Base-by-base conservation (phyloP, 2,113 vertebrate species). In the Lophius piscatorius region DNA sequence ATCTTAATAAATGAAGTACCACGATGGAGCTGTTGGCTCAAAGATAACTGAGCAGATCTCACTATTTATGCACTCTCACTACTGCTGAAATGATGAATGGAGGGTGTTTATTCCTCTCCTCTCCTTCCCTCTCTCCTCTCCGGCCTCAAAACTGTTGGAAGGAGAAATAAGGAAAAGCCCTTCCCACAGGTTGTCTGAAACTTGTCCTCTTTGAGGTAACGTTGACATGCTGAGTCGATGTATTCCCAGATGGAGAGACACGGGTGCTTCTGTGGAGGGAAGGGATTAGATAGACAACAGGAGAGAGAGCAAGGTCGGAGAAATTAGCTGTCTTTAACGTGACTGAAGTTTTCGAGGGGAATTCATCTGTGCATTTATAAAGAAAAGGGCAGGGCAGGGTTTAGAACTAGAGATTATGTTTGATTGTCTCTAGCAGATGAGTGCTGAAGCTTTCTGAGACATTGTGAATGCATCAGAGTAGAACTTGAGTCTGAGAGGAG, bases 1-100 rank as follows among this genome's bases (percentile, higher is more conserved):
- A 76, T 80, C 65, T 74, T 90, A 88, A 90, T 89, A 87, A 91
- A 89, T 88, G 79, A 89, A 88, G 81, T 80, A 67, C 42, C 58
- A 38, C 63, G 59, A 77, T 71, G 63, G 70, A 86, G 79, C 62
- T 67, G 40, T 77, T 59, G 50, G 77, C 76, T 87, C 84, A 74
- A 31, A 78, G 81, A 83, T 85, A 82, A 77, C 76, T 33, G 66
- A 81, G 72, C 47, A 55, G 33, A 74, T 78, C 72, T 65, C 9
- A 55, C 68, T 75, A 72, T 83, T 83, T 75, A 76, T 86, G 73
- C 59, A 64, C 78, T 70, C 78, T 66, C 69, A 36, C 76, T 21
- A 2, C 68, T 59, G 70, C 56, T 35, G 56, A 69, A 40, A 80
- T 89, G 86, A 88, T 87, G 73, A 79, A 87, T 87, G 58, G 41